Evolutionary conservation across 2,888 invertebrate genomes (phyloP).

Genomic region (Octonoba sinensis): DNA sequence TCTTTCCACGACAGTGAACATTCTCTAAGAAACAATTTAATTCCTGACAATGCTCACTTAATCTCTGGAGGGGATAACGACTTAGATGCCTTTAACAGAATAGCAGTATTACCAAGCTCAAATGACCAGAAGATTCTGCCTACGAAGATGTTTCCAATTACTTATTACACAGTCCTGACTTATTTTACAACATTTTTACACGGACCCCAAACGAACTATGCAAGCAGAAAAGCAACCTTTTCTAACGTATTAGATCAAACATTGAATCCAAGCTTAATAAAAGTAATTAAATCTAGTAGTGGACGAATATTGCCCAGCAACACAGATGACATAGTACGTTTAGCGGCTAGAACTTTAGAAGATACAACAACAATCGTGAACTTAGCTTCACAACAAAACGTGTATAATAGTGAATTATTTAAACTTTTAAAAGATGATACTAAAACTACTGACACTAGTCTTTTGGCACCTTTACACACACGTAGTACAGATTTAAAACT

Average conservation of each 20-base stretch:
- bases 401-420: slow-evolving; percentile 65
- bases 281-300: slow-evolving; percentile 43
- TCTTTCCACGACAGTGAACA: background rate
- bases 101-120: background rate
- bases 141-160: slow-evolving; percentile 64
- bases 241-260: slow-evolving; percentile 63
- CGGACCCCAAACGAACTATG: slow-evolving; percentile 66
- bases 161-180: slow-evolving; percentile 66
- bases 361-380: slow-evolving; percentile 67
- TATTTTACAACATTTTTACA: slow-evolving; percentile 67
- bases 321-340: slow-evolving; percentile 31
- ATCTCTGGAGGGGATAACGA: slow-evolving; percentile 29
- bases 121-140: background rate
- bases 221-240: slow-evolving; percentile 65
- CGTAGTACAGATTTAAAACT: background rate
- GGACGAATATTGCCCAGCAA: slow-evolving; percentile 35
- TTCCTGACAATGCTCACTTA: slow-evolving; percentile 20
- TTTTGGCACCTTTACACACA: background rate
- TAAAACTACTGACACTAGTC: background rate
- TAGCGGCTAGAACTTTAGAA: slow-evolving; percentile 59
- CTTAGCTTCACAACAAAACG: slow-evolving; percentile 65
- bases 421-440: slow-evolving; percentile 26
- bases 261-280: slow-evolving; percentile 57
- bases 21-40: slow-evolving; percentile 19
- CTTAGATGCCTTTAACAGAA: slow-evolving; percentile 31